Base-by-base conservation (phyloP, 2,888 invertebrate genomes). In the Lypha dubia region DNA sequence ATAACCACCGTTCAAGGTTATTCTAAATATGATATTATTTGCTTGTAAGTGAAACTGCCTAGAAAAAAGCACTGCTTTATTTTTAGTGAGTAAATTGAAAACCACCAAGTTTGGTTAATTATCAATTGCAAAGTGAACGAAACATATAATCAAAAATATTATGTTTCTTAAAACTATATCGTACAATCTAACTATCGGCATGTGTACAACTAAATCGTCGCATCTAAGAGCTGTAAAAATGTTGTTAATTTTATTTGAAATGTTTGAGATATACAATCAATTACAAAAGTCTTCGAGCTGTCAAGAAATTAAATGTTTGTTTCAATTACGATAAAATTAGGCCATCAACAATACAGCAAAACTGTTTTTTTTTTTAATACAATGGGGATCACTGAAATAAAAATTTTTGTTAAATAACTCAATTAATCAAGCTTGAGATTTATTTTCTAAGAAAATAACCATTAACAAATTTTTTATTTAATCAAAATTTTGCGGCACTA, bases 1-100 rank as follows among this genome's bases (percentile, higher is more conserved):
- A 38, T 11, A 22, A 38, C 22, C 35, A 22, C 22, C 35, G 32
- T 7, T 49, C 49, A 68, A 68, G 67, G 67, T 68, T 22, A 9
- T 49, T 65, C 20, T 67, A 17, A 24, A 11, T 32, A 20, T 46
- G 28, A 46, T 24, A 15, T 32, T 3, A 65, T 9, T n/a, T 24
- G 28, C 11, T 49, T 49, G 28, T 49, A 7, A 32, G 11, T 8
- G 8, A n/a, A 49, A 49, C 24, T 51, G 35, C 35, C 35, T 67
- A 17, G 8, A 44, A 8, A 35, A 67, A 67, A 35, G 20, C 32
- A n/a, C 9, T 9, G 22, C 17, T 67, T 32, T 15, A 22, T 22
- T 67, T 51, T 51, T 22, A 22, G 9, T 35, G 20, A n/a, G 15
- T 22, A 67, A 51, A 20, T 20, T 60, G 11, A 35, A 60, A 17